Evolutionary conservation across 2,888 invertebrate genomes (phyloP).

Genomic region (Meliscaeva auricollis): DNA sequence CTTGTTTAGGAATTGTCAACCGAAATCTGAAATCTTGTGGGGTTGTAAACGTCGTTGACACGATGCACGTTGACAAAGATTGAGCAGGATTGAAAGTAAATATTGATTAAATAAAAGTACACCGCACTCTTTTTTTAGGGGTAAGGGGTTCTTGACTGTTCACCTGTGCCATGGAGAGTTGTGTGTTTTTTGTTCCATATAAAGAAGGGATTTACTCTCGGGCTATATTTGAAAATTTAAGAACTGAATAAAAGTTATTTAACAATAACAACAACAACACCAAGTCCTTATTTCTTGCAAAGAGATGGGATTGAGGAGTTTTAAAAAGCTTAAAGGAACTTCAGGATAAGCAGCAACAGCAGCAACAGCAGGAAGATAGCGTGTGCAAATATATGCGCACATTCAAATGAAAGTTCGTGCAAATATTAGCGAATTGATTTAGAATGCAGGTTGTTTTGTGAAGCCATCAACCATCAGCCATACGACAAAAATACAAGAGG

Average conservation of each 20-base stretch:
- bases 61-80: conserved; percentile 29
- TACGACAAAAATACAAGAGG: not conserved
- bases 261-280: no score
- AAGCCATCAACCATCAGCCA: conserved; percentile 1
- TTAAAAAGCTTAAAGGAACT: not conserved
- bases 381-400: conserved; percentile 58
- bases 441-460: conserved; percentile 61
- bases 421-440: conserved; percentile 74
- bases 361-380: conserved; percentile 1
- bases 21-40: conserved; percentile 34
- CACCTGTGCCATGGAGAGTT: conserved; percentile 26
- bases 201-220: conserved; percentile 31
- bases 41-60: conserved; percentile 2
- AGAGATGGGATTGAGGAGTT: conserved; percentile 16
- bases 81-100: conserved; percentile 65
- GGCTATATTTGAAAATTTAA: conserved; percentile 47
- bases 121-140: no score
- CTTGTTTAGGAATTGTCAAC: conserved; percentile 44
- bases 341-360: conserved; percentile 6
- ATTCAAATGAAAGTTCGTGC: conserved; percentile 72
- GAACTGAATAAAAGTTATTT: conserved; percentile 46
- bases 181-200: not conserved
- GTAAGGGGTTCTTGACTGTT: no score
- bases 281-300: not conserved
- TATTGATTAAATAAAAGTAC: conserved; percentile 70